phyloP scores from a whole-genome alignment of 1,140 invertebrate species.

The Drosophila setifemur region DNA sequence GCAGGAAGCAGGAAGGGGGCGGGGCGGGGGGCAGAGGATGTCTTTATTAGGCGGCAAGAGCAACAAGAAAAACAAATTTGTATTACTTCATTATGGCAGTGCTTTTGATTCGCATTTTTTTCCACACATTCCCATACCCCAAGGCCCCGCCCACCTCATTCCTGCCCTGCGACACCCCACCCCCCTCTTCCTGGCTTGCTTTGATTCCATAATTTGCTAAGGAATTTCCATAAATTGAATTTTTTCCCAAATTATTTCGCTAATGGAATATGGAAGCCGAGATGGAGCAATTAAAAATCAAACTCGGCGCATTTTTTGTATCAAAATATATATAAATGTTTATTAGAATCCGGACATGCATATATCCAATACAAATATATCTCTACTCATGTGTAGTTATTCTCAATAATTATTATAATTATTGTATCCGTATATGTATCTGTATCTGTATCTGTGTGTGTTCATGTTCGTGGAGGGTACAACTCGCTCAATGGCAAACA shows the following conservation, averaged over 20 bases:
- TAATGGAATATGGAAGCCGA: slow-evolving; percentile 21
- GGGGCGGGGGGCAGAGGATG: slow-evolving; percentile 13
- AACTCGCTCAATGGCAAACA: slow-evolving; percentile 33
- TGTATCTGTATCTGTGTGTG: slow-evolving; percentile 3
- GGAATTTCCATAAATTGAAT: slow-evolving; percentile 49
- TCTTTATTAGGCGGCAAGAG: slow-evolving; percentile 64
- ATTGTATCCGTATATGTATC: slow-evolving; percentile 22
- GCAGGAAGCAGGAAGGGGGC: not conserved
- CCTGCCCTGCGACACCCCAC: too few species aligned
- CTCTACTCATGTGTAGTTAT: slow-evolving; percentile 59
- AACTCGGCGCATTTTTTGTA: slow-evolving; percentile 13
- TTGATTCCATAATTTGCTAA: slow-evolving; percentile 62
- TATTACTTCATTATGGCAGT: slow-evolving; percentile 71
- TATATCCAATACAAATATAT: slow-evolving; percentile 55
- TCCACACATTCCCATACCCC: not conserved
- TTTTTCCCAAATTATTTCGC: slow-evolving; percentile 34
- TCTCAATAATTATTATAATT: slow-evolving; percentile 56
- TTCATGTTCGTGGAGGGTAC: slow-evolving; percentile 10
- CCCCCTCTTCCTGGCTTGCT: slow-evolving; percentile 22
- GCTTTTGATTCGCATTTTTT: slow-evolving; percentile 61
- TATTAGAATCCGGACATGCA: slow-evolving; percentile 45
- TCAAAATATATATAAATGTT: slow-evolving; percentile 56
- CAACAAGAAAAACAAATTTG: slow-evolving; percentile 49
- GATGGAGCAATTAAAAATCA: slow-evolving; percentile 41
- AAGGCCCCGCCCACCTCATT: not conserved